Percentiles rank a stretch among this genome's conserved stretches.
phyloP scores from a whole-genome alignment of 37 sponge, comb jelly and placozoan genomes.

The Mnemiopsis leidyi region DNA sequence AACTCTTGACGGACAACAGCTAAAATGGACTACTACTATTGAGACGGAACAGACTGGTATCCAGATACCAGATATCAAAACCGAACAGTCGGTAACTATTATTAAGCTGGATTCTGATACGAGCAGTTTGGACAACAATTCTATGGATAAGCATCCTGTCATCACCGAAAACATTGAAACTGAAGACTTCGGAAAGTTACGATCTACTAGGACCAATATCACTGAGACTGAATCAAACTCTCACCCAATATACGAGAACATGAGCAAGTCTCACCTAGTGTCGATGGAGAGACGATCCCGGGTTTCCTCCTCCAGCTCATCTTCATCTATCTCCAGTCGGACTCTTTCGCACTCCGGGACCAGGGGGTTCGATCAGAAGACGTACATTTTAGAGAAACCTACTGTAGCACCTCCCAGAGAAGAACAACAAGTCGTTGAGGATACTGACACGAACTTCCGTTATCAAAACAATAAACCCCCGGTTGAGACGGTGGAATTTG shows the following conservation, averaged over 20 bases:
- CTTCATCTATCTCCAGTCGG: background rate
- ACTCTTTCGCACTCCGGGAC: background rate
- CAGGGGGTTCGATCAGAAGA: background rate
- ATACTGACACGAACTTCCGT: background rate
- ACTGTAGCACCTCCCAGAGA: background rate
- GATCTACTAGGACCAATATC: background rate
- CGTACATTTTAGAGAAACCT: slow-evolving; percentile 10
- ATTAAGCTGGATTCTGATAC: background rate
- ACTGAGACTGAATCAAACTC: background rate
- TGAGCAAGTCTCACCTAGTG: background rate
- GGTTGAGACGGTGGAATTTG: background rate
- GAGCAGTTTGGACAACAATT: background rate
- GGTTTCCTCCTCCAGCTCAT: background rate
- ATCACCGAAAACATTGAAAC: background rate
- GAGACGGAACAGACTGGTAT: background rate
- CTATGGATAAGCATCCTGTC: background rate
- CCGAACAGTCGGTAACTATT: background rate
- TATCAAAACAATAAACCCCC: background rate
- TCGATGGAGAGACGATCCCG: background rate
- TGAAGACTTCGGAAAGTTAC: background rate
- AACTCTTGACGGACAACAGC: background rate
- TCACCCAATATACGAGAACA: background rate
- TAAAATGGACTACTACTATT: background rate
- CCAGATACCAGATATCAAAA: background rate
- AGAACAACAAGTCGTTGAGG: background rate